A percentile compares a stretch with the other conserved stretches of the same genome.
Evolutionary conservation across 2,797 vertebrate species (phyloP).

Genomic region (Nasua narica): DNA sequence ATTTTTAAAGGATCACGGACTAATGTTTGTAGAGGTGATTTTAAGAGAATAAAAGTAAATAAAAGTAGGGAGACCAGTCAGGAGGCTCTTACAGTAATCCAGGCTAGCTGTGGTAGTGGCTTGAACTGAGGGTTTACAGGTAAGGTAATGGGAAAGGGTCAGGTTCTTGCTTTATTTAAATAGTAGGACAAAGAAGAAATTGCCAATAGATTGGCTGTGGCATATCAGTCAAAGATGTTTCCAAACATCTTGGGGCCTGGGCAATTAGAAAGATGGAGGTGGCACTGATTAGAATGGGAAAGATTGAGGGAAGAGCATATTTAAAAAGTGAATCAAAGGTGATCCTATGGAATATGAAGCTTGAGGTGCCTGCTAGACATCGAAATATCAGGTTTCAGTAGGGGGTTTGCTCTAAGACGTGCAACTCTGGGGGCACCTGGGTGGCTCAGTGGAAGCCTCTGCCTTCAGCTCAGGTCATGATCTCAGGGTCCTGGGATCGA

Average conservation of each 20-base stretch:
- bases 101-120: not conserved
- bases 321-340: constrained; percentile 30
- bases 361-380: not conserved
- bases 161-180: not conserved
- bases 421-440: not conserved
- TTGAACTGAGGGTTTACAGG: not conserved
- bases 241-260: not conserved
- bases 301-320: not conserved
- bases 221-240: not conserved
- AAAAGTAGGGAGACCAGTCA: not conserved
- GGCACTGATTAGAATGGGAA: not conserved
- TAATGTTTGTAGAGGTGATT: not conserved
- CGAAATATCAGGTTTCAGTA: not conserved
- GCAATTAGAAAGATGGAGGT: not conserved
- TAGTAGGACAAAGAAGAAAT: not conserved
- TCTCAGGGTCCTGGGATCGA: too few relatives aligned
- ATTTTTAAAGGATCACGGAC: not conserved
- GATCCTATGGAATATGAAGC: not conserved
- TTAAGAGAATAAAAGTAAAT: not conserved
- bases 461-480: too few relatives aligned
- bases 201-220: not conserved
- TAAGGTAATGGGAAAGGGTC: not conserved
- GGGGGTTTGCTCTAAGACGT: not conserved
- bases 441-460: too few relatives aligned
- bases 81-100: not conserved